Percentiles rank a stretch among this genome's conserved stretches.
phyloP scores from a whole-genome alignment of 2,113 vertebrate genomes.

The Cebus imitator region DNA sequence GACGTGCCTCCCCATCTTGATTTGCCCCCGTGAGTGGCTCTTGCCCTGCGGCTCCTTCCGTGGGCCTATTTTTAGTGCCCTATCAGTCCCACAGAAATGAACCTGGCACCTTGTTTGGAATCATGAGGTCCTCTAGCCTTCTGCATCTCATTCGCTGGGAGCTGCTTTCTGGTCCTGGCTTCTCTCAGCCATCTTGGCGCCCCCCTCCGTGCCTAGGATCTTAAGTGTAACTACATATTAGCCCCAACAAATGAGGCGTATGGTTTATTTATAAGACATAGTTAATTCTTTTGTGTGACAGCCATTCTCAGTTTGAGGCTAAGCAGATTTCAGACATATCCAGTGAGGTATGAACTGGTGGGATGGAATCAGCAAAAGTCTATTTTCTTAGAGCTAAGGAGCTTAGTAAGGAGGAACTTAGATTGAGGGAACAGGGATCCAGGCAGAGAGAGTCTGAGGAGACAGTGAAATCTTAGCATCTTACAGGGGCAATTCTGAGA shows the following conservation, averaged over 20 bases:
- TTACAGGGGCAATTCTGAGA: neutral
- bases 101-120: no score
- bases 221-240: neutral
- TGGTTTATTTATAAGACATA: neutral
- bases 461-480: neutral
- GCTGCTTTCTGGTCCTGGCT: no score
- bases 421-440: neutral
- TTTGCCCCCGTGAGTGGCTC: no score
- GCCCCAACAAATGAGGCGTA: neutral
- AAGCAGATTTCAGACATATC: neutral
- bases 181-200: no score
- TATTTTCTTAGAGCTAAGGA: neutral
- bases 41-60: no score
- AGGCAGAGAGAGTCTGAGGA: neutral
- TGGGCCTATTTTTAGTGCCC: no score
- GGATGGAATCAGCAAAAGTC: neutral
- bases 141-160: no score
- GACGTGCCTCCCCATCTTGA: no score
- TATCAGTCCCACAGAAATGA: no score
- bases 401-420: neutral
- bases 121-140: no score
- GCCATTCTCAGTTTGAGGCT: neutral
- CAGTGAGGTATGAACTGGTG: neutral
- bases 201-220: neutral
- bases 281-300: neutral